phyloP scores from a whole-genome alignment of 2,113 vertebrate species.

The Cephalopholis sonnerati region DNA sequence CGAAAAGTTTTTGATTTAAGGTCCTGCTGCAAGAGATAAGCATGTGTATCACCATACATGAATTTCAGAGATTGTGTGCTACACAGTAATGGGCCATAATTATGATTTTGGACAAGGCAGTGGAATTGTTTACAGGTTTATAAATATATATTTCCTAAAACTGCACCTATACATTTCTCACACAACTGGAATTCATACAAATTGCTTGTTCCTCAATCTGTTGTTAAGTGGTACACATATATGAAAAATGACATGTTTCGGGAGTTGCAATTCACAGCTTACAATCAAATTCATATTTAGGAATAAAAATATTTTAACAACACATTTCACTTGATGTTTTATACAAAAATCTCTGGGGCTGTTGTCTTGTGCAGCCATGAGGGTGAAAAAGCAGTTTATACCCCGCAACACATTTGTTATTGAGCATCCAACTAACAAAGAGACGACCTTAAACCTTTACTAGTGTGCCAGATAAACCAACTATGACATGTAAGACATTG shows the following conservation, averaged over 20 bases:
- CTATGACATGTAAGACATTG: background rate
- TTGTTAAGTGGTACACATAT: background rate
- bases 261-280: background rate
- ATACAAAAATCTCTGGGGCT: background rate
- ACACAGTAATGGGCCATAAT: background rate
- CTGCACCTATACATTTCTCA: background rate
- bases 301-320: background rate
- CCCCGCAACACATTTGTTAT: background rate
- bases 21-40: background rate
- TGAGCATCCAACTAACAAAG: background rate
- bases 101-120: background rate
- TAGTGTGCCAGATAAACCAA: background rate
- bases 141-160: background rate
- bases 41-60: background rate
- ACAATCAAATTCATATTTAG: background rate
- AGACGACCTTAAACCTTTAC: background rate
- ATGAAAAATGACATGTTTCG: background rate
- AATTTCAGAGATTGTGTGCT: background rate
- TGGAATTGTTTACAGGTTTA: background rate
- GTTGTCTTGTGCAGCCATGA: background rate
- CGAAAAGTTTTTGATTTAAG: background rate
- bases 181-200: background rate
- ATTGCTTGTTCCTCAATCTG: background rate
- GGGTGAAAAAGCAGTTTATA: background rate
- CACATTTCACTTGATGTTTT: background rate